Percentiles rank a stretch among this genome's conserved stretches.
Evolutionary conservation across 2,888 invertebrate species (phyloP).

Genomic region (Caenorhabditis becei): DNA sequence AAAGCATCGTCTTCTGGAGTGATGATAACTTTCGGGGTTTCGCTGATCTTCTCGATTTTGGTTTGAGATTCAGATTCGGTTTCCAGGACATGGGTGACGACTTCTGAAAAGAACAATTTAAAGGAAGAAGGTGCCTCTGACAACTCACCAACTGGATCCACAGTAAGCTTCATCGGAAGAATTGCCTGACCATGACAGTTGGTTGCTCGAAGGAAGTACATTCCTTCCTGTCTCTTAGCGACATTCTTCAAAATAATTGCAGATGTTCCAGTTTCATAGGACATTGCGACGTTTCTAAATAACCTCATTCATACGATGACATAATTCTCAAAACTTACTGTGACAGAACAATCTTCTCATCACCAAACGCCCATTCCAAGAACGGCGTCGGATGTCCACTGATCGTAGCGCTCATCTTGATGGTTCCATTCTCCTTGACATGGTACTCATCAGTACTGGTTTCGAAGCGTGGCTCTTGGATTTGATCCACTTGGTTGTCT

Average conservation of each 20-base stretch:
- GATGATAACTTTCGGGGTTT: conserved; percentile 2
- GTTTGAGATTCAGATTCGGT: background rate
- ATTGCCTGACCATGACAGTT: conserved; percentile 70
- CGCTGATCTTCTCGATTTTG: background rate
- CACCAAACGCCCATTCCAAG: conserved; percentile 70
- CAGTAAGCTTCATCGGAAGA: conserved; percentile 64
- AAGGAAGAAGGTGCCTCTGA: background rate
- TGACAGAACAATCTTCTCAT: conserved; percentile 64
- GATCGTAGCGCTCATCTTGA: conserved; percentile 68
- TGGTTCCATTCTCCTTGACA: conserved; percentile 67
- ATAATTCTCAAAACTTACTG: conserved; percentile 45
- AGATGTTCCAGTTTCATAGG: conserved; percentile 66
- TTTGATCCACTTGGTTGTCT: conserved; percentile 43
- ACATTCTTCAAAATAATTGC: conserved; percentile 67
- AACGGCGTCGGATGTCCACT: conserved; percentile 71
- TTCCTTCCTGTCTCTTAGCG: conserved; percentile 60
- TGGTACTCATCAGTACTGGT: conserved; percentile 69
- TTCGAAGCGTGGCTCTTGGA: conserved; percentile 66
- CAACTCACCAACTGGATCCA: conserved; percentile 56
- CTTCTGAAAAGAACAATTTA: conserved; percentile 22
- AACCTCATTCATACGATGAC: background rate
- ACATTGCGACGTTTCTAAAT: conserved; percentile 70
- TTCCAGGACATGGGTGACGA: conserved; percentile 50
- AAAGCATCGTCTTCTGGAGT: conserved; percentile 1
- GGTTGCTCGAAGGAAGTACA: conserved; percentile 71